Evolutionary conservation across 2,113 vertebrate genomes (phyloP).

Genomic region (Scortum barcoo): DNA sequence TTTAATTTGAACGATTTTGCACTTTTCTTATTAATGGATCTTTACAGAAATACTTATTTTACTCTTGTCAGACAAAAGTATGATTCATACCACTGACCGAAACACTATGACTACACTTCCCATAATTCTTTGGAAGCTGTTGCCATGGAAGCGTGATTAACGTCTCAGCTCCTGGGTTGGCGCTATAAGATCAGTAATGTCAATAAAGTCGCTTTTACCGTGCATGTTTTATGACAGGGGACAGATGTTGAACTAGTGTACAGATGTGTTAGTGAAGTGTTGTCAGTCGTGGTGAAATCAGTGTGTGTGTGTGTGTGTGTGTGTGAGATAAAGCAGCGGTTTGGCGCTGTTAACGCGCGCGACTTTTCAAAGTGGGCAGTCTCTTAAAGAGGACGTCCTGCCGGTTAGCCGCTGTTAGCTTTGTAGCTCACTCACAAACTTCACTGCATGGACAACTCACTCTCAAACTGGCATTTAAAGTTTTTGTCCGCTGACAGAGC

Average conservation of each 20-base stretch:
- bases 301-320: accelerated
- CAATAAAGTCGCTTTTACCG: background rate
- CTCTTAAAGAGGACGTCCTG: slow-evolving; percentile 50
- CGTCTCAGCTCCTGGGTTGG: background rate
- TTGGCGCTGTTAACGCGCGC: slow-evolving; percentile 82
- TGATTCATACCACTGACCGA: no score
- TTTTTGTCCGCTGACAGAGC: accelerated
- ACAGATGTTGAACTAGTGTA: background rate
- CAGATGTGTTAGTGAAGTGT: background rate
- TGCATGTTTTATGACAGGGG: background rate
- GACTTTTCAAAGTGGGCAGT: slow-evolving; percentile 82
- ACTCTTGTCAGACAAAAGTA: no score
- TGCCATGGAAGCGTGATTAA: slow-evolving; percentile 33
- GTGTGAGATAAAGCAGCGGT: slow-evolving; percentile 1
- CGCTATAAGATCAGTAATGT: background rate
- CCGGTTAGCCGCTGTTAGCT: slow-evolving; percentile 38
- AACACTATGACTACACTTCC: slow-evolving; percentile 56
- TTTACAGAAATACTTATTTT: background rate
- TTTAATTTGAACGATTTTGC: background rate
- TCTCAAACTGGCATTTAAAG: background rate
- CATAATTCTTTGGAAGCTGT: slow-evolving; percentile 15
- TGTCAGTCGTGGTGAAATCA: accelerated
- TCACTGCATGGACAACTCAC: background rate
- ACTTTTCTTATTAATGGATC: background rate
- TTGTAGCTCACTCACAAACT: background rate